phyloP scores from a whole-genome alignment of 2,797 vertebrate species.

The Natrix natrix region DNA sequence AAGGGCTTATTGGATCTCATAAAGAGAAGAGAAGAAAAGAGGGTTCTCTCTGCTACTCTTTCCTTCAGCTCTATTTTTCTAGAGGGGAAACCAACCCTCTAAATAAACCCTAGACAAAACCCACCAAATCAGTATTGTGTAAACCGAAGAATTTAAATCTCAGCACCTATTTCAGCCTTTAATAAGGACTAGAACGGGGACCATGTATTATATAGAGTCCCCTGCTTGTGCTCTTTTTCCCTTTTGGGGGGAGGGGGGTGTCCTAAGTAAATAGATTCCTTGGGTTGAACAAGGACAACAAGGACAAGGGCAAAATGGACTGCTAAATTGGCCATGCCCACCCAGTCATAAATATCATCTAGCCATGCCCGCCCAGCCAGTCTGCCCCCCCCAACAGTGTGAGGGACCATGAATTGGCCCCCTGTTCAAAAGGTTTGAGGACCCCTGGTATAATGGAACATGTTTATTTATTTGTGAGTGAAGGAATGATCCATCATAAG shows the following conservation, averaged over 20 bases:
- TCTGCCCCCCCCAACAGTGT: too few relatives aligned
- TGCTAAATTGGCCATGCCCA: too few relatives aligned
- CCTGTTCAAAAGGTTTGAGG: too few relatives aligned
- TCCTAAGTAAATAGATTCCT: too few relatives aligned
- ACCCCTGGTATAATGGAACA: neutral
- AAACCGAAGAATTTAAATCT: neutral
- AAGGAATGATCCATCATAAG: neutral
- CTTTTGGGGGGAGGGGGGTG: too few relatives aligned
- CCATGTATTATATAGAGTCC: neutral
- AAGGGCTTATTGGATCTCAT: conserved; percentile 47
- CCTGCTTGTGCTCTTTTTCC: too few relatives aligned
- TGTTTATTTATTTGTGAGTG: neutral
- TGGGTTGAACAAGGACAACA: too few relatives aligned
- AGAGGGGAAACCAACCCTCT: neutral
- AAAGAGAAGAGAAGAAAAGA: conserved; percentile 34
- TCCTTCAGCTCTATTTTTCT: conserved; percentile 12
- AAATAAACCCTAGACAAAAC: neutral
- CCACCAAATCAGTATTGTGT: neutral
- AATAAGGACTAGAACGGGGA: neutral
- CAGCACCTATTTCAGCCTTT: neutral
- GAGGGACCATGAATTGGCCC: too few relatives aligned
- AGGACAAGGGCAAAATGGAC: too few relatives aligned
- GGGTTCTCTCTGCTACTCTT: neutral
- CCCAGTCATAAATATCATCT: too few relatives aligned
- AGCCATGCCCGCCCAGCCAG: too few relatives aligned